phyloP scores from a whole-genome alignment of 2,888 invertebrate genomes.

The Eumacrocentrus americanus region DNA sequence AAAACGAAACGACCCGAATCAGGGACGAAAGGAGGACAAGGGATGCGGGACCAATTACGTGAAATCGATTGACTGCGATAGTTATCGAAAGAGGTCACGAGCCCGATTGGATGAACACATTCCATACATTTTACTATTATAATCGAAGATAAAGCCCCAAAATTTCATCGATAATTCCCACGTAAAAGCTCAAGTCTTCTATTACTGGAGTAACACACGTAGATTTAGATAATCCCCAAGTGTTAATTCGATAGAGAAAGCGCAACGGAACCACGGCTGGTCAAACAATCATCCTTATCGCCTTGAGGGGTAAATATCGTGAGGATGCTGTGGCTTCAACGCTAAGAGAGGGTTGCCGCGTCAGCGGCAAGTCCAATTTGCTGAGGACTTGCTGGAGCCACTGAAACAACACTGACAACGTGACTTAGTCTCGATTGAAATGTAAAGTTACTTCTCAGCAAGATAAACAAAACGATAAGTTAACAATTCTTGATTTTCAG shows the following conservation, averaged over 20 bases:
- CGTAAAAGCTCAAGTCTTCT: no score
- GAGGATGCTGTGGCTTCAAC: slow-evolving; percentile 24
- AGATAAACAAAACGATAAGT: neutral
- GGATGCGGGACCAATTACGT: neutral
- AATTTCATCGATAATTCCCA: no score
- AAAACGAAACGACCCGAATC: neutral
- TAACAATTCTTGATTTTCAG: no score
- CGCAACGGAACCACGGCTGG: no score
- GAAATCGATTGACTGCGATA: neutral
- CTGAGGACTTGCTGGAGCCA: neutral
- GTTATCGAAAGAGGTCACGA: neutral
- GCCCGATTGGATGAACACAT: neutral
- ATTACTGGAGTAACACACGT: no score
- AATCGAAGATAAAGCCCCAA: no score
- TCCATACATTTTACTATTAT: neutral
- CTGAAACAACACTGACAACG: neutral
- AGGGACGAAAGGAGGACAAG: neutral
- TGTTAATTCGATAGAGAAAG: neutral
- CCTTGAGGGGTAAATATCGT: slow-evolving; percentile 29
- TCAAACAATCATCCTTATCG: slow-evolving; percentile 35
- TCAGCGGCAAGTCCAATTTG: neutral
- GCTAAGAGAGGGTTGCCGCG: slow-evolving; percentile 14
- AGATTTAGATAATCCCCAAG: neutral
- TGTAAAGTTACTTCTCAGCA: neutral
- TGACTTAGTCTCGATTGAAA: neutral